Percentiles rank a stretch among this genome's conserved stretches.
These are phyloP conservation scores for Cynodonichthys magdalenae DNA, from an alignment of 2,797 vertebrate species.

Conservation along the genomic window DNA sequence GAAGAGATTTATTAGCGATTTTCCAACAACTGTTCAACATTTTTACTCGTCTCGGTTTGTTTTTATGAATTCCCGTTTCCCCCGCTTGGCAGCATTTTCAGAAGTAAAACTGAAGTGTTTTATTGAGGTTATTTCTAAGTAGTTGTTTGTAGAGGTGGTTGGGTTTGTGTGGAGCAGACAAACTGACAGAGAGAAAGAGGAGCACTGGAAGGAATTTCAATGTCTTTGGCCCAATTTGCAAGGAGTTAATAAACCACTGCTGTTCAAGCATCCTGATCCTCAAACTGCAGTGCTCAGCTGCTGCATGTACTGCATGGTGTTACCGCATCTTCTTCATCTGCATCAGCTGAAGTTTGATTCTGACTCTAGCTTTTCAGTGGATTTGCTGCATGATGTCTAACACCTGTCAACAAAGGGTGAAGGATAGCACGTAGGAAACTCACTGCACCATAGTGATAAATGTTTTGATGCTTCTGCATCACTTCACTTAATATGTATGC, in stretches of 20 bases:
- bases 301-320: slow-evolving; percentile 43
- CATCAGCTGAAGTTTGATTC: slow-evolving; percentile 27
- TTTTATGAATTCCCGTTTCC: slow-evolving; percentile 15
- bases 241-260: slow-evolving; percentile 66
- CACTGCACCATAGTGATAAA: slow-evolving; percentile 26
- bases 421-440: slow-evolving; percentile 19
- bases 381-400: slow-evolving; percentile 36
- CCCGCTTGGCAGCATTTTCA: slow-evolving; percentile 16
- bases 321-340: slow-evolving; percentile 49
- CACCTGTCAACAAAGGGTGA: slow-evolving; percentile 28
- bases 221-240: slow-evolving; percentile 74
- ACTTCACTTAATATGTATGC: slow-evolving; percentile 1
- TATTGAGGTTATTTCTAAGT: slow-evolving; percentile 16
- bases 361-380: slow-evolving; percentile 27
- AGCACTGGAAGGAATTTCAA: slow-evolving; percentile 66
- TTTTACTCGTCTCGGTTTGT: slow-evolving; percentile 17
- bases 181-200: slow-evolving; percentile 15
- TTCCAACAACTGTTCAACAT: slow-evolving; percentile 11
- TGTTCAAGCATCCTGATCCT: slow-evolving; percentile 61
- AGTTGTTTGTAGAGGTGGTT: slow-evolving; percentile 37
- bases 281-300: slow-evolving; percentile 70
- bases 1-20: slow-evolving; percentile 26
- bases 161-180: slow-evolving; percentile 28
- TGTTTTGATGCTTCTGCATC: slow-evolving; percentile 22
- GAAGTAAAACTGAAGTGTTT: slow-evolving; percentile 18